Percentiles rank a stretch among this genome's conserved stretches.
phyloP scores from a whole-genome alignment of 2,113 vertebrate genomes.

The Hemiscyllium ocellatum region DNA sequence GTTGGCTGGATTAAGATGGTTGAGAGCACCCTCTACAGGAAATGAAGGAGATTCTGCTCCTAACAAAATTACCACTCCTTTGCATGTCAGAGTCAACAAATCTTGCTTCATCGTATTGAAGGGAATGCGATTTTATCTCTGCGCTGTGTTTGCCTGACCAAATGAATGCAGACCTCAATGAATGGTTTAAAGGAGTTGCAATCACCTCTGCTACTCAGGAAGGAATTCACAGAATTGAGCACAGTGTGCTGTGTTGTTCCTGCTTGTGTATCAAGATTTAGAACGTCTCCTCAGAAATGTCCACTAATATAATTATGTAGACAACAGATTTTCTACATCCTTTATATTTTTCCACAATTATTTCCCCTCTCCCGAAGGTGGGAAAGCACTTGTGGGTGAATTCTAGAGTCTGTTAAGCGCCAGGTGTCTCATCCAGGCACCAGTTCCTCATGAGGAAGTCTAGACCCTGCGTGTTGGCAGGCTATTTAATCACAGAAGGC shows the following conservation, averaged over 20 bases:
- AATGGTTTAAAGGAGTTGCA: not conserved
- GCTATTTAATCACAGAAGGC: not conserved
- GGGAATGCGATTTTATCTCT: not conserved
- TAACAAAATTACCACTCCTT: not conserved
- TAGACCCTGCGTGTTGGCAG: not conserved
- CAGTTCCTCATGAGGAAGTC: not conserved
- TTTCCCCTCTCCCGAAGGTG: not conserved
- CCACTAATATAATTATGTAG: not conserved
- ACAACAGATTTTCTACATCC: not conserved
- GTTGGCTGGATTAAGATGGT: not conserved
- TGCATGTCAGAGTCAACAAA: not conserved
- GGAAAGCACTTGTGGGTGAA: not conserved
- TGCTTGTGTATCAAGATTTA: not conserved
- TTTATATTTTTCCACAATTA: not conserved
- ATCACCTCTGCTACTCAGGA: not conserved
- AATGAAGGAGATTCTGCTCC: not conserved
- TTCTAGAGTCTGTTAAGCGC: not conserved
- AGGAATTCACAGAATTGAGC: not conserved
- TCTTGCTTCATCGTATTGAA: not conserved
- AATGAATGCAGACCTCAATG: not conserved
- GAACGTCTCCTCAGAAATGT: not conserved
- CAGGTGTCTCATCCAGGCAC: not conserved
- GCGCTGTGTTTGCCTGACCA: not conserved
- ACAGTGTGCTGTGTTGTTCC: not conserved
- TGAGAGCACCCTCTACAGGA: slow-evolving; percentile 10